Conservation (phyloP, 2,113 vertebrate species). For the Amblyopsis rosae region DNA sequence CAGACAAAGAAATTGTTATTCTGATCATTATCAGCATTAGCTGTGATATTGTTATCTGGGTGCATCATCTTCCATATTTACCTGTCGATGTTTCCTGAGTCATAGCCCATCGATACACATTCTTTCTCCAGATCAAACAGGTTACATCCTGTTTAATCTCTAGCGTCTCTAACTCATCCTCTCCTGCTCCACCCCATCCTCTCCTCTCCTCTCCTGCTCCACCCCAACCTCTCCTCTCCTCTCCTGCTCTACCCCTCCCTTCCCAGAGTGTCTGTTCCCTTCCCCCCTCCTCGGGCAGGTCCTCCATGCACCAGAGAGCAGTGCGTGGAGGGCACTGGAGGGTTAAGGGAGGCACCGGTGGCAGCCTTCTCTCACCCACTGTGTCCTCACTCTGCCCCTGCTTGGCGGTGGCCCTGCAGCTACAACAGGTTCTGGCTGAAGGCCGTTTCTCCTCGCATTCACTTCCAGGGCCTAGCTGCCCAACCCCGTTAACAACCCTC, state of each 20-base stretch:
- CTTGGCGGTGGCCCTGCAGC: slow-evolving; percentile 47
- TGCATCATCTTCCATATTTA: no score
- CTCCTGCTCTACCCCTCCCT: no score
- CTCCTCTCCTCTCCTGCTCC: neutral
- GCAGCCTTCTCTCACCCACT: slow-evolving; percentile 38
- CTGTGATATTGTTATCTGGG: no score
- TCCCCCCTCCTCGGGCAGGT: neutral
- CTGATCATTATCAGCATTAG: no score
- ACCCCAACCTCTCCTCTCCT: neutral
- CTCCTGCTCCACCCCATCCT: no score
- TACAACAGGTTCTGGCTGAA: slow-evolving; percentile 43
- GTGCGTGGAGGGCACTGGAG: slow-evolving; percentile 10
- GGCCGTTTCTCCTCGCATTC: neutral
- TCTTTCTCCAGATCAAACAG: no score
- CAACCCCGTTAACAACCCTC: neutral
- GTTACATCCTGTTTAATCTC: neutral
- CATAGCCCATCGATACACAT: no score
- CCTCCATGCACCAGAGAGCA: slow-evolving; percentile 3
- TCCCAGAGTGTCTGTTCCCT: no score
- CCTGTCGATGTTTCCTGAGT: no score
- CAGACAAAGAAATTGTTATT: no score
- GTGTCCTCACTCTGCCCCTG: slow-evolving; percentile 34
- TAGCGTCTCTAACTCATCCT: neutral
- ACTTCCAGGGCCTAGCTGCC: neutral
- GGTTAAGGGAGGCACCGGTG: slow-evolving; percentile 58